These are phyloP conservation scores for Liolophura sinensis DNA, from an alignment of 1,140 invertebrate genomes.

Conservation along the genomic window DNA sequence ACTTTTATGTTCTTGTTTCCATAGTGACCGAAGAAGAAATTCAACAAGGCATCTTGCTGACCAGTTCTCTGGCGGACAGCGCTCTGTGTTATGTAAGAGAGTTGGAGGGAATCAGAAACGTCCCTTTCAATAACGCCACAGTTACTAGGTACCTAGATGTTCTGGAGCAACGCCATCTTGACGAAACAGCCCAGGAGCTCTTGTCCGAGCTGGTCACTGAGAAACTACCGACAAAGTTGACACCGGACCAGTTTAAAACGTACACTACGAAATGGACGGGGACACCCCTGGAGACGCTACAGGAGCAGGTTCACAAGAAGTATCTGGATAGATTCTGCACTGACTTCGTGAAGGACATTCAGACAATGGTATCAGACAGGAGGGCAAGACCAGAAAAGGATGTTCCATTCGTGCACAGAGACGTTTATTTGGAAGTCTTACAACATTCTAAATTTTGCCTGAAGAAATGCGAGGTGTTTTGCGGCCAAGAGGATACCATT, in stretches of 20 bases:
- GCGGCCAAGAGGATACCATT: conserved; percentile 30
- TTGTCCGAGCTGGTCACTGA: too few species aligned
- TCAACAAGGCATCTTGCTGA: conserved; percentile 26
- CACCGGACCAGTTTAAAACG: too few species aligned
- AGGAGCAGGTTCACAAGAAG: conserved; percentile 22
- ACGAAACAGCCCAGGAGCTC: too few species aligned
- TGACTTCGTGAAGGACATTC: conserved; percentile 31
- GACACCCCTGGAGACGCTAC: conserved; percentile 30
- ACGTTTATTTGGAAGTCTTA: conserved; percentile 14
- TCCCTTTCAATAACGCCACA: conserved; percentile 17
- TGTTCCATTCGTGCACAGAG: conserved; percentile 1
- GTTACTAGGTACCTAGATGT: conserved; percentile 31
- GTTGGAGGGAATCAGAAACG: conserved; percentile 18
- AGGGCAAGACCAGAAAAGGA: conserved; percentile 22
- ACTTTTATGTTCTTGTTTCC: conserved; percentile 1
- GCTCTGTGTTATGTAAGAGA: conserved; percentile 29
- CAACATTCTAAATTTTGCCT: conserved; percentile 21
- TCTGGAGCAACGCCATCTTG: conserved; percentile 6
- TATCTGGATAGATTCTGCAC: conserved; percentile 35
- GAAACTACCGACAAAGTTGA: too few species aligned
- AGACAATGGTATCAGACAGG: conserved; percentile 19
- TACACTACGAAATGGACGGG: conserved; percentile 17
- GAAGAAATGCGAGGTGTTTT: conserved; percentile 58
- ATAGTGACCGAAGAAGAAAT: conserved; percentile 42
- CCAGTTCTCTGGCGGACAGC: conserved; percentile 16